Base-by-base conservation (phyloP, 2,888 invertebrate genomes). In the Drosophila suboccidentalis region DNA sequence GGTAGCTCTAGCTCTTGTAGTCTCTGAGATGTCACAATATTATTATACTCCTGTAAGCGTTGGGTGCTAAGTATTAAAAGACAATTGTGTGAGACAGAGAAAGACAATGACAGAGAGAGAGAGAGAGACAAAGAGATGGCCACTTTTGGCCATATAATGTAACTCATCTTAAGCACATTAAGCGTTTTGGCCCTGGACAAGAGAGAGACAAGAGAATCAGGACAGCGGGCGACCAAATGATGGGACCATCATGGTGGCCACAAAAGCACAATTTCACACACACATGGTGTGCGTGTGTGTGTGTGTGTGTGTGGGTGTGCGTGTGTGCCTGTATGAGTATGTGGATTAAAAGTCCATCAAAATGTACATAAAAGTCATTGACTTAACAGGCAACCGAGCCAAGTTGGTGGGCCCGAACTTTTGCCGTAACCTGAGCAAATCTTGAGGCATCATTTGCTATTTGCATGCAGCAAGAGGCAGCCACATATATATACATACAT, bases 311-410 rank as follows among this genome's bases (percentile, higher is more conserved):
- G 65, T 49, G 58, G 46, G 61, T 26, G 57, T 50, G 59, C 38
- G 58, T 39, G 61, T 49, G 54, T 49, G n/a, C n/a, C n/a, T n/a
- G n/a, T n/a, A n/a, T 65, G 71, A 55, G 71, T 74, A 50, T 71
- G 78, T 90, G 85, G 90, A 90, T 85, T 85, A 85, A 85, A 85
- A 90, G 90, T 86, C 85, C 89, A 85, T 85, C 85, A 90, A 90
- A 88, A 82, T 85, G 85, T 85, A 86, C 87, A 90, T 90, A 86
- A 85, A 90, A 88, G 90, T 78, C 79, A 79, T 81, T 81, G 79
- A 79, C 82, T 78, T 78, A 78, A 78, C 81, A 68, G 71, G 80
- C 75, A 63, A 64, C 26, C 43, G 60, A 39, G 39, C 50, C 68
- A 50, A 54, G 51, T 58, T 49, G 61, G 61, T 51, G 53, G 47